These are phyloP conservation scores for Aldrovandia affinis DNA, from an alignment of 2,797 vertebrate species.

Conservation along the genomic window DNA sequence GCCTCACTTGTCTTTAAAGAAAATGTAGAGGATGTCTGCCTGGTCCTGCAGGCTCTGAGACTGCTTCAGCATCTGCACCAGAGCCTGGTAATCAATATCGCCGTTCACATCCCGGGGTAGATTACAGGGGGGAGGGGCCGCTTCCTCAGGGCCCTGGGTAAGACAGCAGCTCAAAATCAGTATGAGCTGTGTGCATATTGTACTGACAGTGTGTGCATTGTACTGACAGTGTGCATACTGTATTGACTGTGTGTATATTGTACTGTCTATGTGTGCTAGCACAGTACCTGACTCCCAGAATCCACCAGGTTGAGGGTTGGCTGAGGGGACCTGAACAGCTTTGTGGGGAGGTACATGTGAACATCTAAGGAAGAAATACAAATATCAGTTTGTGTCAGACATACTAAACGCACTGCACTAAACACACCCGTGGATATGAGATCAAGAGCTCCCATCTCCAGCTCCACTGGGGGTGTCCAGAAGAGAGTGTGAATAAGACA, in stretches of 20 bases:
- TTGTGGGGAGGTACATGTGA: slow-evolving; percentile 88
- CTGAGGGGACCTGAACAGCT: slow-evolving; percentile 81
- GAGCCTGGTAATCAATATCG: slow-evolving; percentile 76
- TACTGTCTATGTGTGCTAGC: background rate
- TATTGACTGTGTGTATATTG: background rate
- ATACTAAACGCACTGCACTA: background rate
- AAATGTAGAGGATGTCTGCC: slow-evolving; percentile 87
- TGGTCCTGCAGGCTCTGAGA: slow-evolving; percentile 87
- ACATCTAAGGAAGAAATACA: slow-evolving; percentile 72
- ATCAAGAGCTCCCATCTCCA: background rate
- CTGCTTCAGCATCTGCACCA: slow-evolving; percentile 80
- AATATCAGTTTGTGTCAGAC: background rate
- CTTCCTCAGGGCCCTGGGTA: slow-evolving; percentile 57
- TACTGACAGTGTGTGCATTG: too few relatives aligned
- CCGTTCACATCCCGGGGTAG: slow-evolving; percentile 78
- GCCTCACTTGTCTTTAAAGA: slow-evolving; percentile 87
- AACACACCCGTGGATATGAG: background rate
- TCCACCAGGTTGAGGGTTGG: slow-evolving; percentile 79
- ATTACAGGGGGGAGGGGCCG: slow-evolving; percentile 45
- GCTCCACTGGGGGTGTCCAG: background rate
- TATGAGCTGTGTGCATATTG: background rate
- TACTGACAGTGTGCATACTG: background rate
- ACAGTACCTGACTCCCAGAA: slow-evolving; percentile 68
- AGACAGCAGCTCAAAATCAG: background rate
- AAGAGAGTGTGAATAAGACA: background rate